Percentiles rank a stretch among this genome's conserved stretches.
Conservation (phyloP, 2,888 invertebrate species). For the Athrips mouffetella region DNA sequence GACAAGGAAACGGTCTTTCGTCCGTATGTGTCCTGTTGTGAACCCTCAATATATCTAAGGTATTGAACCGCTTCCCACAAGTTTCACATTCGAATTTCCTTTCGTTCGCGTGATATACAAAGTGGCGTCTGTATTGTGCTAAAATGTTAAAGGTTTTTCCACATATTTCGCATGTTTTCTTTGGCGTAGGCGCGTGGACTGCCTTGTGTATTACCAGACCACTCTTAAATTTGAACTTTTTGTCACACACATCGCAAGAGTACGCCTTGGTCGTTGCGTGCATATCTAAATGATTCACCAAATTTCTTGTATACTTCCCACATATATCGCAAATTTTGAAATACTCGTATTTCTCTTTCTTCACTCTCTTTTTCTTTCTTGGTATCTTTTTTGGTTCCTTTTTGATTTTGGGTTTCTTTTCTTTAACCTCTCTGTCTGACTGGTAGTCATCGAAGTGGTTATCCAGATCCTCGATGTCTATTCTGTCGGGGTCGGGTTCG, state of each 20-base stretch:
- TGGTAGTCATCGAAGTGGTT: slow-evolving; percentile 32
- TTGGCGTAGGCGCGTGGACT: slow-evolving; percentile 64
- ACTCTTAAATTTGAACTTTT: slow-evolving; percentile 71
- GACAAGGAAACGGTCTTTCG: slow-evolving; percentile 64
- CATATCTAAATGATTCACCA: slow-evolving; percentile 61
- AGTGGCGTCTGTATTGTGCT: slow-evolving; percentile 71
- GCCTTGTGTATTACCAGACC: slow-evolving; percentile 66
- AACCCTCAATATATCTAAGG: slow-evolving; percentile 68
- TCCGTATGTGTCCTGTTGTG: slow-evolving; percentile 73
- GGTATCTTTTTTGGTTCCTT: slow-evolving; percentile 27
- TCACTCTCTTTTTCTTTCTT: slow-evolving; percentile 39
- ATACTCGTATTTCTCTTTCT: slow-evolving; percentile 59
- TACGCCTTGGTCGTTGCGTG: slow-evolving; percentile 60
- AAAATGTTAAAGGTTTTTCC: slow-evolving; percentile 73
- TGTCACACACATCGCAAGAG: slow-evolving; percentile 67
- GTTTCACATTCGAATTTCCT: slow-evolving; percentile 71
- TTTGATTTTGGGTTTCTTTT: slow-evolving; percentile 24
- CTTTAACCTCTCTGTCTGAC: slow-evolving; percentile 26
- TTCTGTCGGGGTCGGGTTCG: slow-evolving; percentile 17
- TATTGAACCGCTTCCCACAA: slow-evolving; percentile 75
- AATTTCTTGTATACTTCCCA: slow-evolving; percentile 64
- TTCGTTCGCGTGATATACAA: slow-evolving; percentile 74
- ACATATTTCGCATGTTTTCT: slow-evolving; percentile 73
- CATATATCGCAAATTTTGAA: slow-evolving; percentile 71
- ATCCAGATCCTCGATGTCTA: slow-evolving; percentile 34